A percentile compares a stretch with the other conserved stretches of the same genome.
Evolutionary conservation across 2,113 vertebrate species (phyloP).

Genomic region (Petrocephalus microphthalmus): DNA sequence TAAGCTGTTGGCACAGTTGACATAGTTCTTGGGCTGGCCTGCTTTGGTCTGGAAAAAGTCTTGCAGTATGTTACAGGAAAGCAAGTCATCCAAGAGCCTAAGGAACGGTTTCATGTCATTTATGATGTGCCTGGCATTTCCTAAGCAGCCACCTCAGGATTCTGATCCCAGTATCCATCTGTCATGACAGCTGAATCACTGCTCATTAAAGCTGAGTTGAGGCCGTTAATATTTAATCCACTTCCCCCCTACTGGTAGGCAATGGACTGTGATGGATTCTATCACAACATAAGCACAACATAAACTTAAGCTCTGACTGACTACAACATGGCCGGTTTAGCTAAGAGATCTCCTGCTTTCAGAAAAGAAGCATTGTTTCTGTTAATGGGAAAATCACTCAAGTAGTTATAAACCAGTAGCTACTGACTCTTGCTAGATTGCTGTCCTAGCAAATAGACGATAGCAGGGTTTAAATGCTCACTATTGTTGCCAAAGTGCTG

Average conservation of each 20-base stretch:
- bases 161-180: neutral
- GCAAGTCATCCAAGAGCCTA: neutral
- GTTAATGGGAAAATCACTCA: slow-evolving; percentile 3
- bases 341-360: neutral
- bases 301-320: neutral
- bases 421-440: neutral
- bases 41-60: neutral
- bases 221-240: slow-evolving; percentile 5
- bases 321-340: neutral
- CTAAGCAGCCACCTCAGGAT: neutral
- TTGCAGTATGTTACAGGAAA: neutral
- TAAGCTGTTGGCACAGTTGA: neutral
- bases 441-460: neutral
- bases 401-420: neutral
- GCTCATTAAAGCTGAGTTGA: neutral
- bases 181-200: neutral
- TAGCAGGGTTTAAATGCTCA: neutral
- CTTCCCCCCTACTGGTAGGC: neutral
- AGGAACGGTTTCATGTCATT: neutral
- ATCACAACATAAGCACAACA: neutral
- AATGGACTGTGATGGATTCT: neutral
- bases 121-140: neutral
- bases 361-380: neutral
- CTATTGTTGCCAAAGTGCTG: neutral
- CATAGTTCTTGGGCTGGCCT: neutral